Conservation (phyloP, 2,113 vertebrate genomes). For the Zosterops lateralis region DNA sequence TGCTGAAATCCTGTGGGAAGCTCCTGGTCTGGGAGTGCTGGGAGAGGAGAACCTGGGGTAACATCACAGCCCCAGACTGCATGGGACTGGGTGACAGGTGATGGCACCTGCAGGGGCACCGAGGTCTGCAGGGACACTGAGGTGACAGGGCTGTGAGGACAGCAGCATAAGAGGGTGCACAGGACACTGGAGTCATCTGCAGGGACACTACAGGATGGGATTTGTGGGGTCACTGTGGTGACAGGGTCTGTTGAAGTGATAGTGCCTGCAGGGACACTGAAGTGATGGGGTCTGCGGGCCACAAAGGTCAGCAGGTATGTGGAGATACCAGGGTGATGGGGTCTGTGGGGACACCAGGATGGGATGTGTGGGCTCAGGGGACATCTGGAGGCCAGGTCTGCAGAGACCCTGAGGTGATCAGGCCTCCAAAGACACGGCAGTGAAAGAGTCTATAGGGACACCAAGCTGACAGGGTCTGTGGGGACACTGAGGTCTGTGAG, state of each 20-base stretch:
- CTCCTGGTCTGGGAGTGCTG: background rate
- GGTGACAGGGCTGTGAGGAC: background rate
- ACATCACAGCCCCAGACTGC: fast-evolving
- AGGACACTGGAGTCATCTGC: background rate
- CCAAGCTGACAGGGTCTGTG: background rate
- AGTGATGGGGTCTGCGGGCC: background rate
- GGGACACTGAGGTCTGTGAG: background rate
- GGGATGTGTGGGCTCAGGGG: background rate
- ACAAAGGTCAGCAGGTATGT: background rate
- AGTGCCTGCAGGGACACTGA: background rate
- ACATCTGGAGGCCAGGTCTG: background rate
- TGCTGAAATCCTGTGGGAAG: fast-evolving
- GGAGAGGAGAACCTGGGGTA: background rate
- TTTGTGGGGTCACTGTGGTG: background rate
- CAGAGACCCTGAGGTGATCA: background rate
- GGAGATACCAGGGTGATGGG: background rate
- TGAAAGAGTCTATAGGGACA: background rate
- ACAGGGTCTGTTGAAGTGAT: background rate
- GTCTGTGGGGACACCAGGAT: background rate
- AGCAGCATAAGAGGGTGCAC: background rate
- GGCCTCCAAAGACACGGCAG: background rate
- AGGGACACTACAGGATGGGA: background rate
- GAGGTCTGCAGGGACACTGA: background rate
- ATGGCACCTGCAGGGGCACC: background rate
- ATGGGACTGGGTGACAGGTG: background rate